These are phyloP conservation scores for Microcebus tavaratra DNA, from an alignment of 2,113 vertebrate genomes.

Conservation along the genomic window DNA sequence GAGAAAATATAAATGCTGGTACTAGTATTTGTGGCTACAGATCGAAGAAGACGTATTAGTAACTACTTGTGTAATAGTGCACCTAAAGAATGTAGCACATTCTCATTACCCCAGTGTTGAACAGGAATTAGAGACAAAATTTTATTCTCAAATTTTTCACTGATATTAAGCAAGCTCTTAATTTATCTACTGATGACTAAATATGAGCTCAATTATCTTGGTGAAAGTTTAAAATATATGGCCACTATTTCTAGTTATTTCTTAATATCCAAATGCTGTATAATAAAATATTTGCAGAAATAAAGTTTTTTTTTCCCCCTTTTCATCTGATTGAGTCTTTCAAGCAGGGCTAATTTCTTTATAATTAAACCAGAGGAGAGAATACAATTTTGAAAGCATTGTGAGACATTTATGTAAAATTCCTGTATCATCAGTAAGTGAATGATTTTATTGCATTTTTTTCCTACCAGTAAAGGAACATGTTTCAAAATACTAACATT, in stretches of 20 bases:
- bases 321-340: neutral
- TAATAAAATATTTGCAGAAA: neutral
- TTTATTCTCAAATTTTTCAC: neutral
- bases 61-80: neutral
- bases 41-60: neutral
- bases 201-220: neutral
- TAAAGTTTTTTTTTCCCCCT: neutral
- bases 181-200: neutral
- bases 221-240: neutral
- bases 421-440: neutral
- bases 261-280: neutral
- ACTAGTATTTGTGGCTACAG: neutral
- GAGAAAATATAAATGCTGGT: conserved; percentile 36
- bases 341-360: neutral
- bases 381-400: neutral
- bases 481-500: neutral
- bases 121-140: neutral
- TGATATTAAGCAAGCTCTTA: neutral
- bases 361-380: neutral
- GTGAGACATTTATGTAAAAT: neutral
- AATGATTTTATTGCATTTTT: conserved; percentile 16
- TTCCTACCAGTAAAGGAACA: neutral
- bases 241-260: conserved; percentile 26
- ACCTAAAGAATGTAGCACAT: neutral
- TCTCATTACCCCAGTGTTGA: neutral